Evolutionary conservation across 1,140 invertebrate genomes (phyloP).

Genomic region (Procambarus virginalis): DNA sequence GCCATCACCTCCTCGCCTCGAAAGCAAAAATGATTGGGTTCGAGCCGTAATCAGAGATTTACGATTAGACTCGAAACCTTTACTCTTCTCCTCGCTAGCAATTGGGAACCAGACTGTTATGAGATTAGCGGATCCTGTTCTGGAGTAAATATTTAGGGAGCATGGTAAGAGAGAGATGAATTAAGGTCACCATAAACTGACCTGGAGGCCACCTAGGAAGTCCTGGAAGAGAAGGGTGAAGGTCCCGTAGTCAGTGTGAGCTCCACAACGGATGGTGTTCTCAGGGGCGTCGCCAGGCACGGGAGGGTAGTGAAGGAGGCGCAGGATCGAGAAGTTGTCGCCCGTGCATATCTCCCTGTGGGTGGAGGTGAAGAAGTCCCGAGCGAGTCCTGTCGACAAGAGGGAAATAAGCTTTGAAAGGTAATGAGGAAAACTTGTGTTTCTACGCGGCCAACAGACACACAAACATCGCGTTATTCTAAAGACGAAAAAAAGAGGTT

Average conservation of each 20-base stretch:
- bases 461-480: background rate
- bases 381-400: background rate
- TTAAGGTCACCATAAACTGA: background rate
- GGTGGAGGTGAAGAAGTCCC: slow-evolving; percentile 21
- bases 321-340: background rate
- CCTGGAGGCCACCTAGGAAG: slow-evolving; percentile 68
- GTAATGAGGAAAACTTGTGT: too few species aligned
- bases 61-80: too few species aligned
- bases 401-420: background rate
- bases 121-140: too few species aligned
- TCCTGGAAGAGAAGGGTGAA: slow-evolving; percentile 67
- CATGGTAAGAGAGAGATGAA: too few species aligned
- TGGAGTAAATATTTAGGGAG: too few species aligned
- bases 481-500: too few species aligned
- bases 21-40: too few species aligned
- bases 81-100: too few species aligned
- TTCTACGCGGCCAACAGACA: too few species aligned
- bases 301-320: slow-evolving; percentile 59
- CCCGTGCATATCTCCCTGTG: background rate
- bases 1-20: too few species aligned
- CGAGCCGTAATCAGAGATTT: too few species aligned
- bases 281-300: background rate
- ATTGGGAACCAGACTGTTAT: too few species aligned
- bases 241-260: slow-evolving; percentile 65
- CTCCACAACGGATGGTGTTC: slow-evolving; percentile 47